Evolutionary conservation across 2,113 vertebrate species (phyloP).

Genomic region (Thunnus thynnus): DNA sequence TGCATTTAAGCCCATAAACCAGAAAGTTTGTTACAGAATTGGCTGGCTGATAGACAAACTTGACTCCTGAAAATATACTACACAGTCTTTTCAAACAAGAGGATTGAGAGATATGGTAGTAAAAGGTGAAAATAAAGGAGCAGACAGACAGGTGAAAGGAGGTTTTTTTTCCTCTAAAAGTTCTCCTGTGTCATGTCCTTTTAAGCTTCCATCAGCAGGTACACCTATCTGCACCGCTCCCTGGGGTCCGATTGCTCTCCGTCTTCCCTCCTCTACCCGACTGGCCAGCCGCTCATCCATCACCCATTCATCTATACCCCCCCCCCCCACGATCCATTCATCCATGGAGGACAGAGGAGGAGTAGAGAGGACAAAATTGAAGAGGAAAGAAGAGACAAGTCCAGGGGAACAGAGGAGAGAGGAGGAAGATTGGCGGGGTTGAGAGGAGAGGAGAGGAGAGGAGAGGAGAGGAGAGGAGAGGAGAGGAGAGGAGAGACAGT

Average conservation of each 20-base stretch:
- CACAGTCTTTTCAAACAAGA: slow-evolving; percentile 14
- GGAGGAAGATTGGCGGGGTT: slow-evolving; percentile 1
- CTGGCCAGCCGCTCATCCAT: slow-evolving; percentile 70
- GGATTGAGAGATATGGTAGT: slow-evolving; percentile 21
- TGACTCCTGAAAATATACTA: slow-evolving; percentile 26
- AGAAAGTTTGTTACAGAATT: slow-evolving; percentile 1
- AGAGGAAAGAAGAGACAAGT: slow-evolving; percentile 36
- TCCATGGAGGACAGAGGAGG: slow-evolving; percentile 64
- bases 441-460: slow-evolving; percentile 19
- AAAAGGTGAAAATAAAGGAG: slow-evolving; percentile 33
- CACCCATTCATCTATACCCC: slow-evolving; percentile 58
- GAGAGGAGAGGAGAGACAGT: slow-evolving; percentile 47
- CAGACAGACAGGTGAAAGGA: slow-evolving; percentile 4
- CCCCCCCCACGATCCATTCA: slow-evolving; percentile 51
- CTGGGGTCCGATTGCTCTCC: slow-evolving; percentile 69
- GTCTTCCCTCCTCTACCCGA: slow-evolving; percentile 41
- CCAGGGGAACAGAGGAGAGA: slow-evolving; percentile 4
- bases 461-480: slow-evolving; percentile 12
- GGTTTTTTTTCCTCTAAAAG: slow-evolving; percentile 51
- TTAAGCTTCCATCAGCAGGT: slow-evolving; percentile 82
- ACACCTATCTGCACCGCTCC: slow-evolving; percentile 64
- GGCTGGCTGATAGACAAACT: slow-evolving; percentile 8
- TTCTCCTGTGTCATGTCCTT: slow-evolving; percentile 70
- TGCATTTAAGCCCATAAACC: neutral
- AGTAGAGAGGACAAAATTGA: slow-evolving; percentile 46